Conservation (phyloP, 2,888 invertebrate genomes). For the Eremobia ochroleuca region DNA sequence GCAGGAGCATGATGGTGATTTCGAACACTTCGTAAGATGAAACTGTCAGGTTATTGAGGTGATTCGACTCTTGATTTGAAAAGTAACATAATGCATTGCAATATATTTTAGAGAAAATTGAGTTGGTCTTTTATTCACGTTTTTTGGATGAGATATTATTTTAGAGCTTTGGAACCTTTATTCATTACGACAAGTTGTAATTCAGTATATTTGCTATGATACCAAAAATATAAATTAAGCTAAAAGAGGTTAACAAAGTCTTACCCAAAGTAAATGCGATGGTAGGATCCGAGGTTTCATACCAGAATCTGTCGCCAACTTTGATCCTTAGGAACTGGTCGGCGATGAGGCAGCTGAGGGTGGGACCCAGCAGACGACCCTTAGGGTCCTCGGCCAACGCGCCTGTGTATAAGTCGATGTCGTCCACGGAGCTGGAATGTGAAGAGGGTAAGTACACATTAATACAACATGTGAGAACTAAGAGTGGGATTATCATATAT, state of each 20-base stretch:
- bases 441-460: not conserved
- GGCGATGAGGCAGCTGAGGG: conserved; percentile 95
- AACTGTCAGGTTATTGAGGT: not conserved
- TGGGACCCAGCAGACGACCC: conserved; percentile 95
- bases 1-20: not conserved
- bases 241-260: conserved; percentile 27
- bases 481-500: not conserved
- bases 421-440: conserved; percentile 91
- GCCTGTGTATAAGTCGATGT: conserved; percentile 97
- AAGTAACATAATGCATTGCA: not conserved
- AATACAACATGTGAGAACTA: not conserved
- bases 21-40: not conserved
- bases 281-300: conserved; percentile 93
- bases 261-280: conserved; percentile 93
- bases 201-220: not conserved
- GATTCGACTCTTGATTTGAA: not conserved
- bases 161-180: too few species aligned
- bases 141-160: not conserved
- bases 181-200: not conserved
- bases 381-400: conserved; percentile 95
- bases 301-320: conserved; percentile 97
- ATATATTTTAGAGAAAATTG: not conserved
- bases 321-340: conserved; percentile 96
- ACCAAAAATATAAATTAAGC: not conserved
- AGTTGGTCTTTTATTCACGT: not conserved